Evolutionary conservation across 1,140 invertebrate species (phyloP).

Genomic region (Andrena cerasifolii): DNA sequence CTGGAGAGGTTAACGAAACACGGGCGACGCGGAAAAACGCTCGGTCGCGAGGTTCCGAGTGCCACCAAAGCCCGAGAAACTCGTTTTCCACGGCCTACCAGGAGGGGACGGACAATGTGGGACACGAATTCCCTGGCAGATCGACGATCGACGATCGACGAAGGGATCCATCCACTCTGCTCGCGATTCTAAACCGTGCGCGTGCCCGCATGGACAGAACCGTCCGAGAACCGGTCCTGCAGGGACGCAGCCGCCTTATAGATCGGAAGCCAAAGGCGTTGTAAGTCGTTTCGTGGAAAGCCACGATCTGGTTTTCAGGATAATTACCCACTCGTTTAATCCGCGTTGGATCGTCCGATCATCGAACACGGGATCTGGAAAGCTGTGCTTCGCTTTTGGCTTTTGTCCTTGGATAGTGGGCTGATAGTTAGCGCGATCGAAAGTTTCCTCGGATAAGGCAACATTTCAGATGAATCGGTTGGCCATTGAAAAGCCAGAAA

Average conservation of each 20-base stretch:
- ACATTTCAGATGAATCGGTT: too few species aligned
- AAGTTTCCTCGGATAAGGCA: too few species aligned
- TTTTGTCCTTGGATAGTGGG: too few species aligned
- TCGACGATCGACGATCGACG: conserved; percentile 17
- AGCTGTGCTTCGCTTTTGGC: too few species aligned
- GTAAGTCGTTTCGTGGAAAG: conserved; percentile 43
- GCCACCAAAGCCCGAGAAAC: conserved; percentile 19
- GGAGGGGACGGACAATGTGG: not conserved
- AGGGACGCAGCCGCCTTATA: conserved; percentile 36
- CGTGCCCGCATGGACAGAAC: not conserved
- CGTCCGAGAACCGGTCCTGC: conserved; percentile 54
- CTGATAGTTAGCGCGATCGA: too few species aligned
- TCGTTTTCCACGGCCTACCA: not conserved
- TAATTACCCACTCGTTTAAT: not conserved
- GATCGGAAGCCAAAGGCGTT: conserved; percentile 24
- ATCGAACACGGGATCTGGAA: not conserved
- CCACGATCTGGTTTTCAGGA: conserved; percentile 19
- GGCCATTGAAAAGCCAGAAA: too few species aligned
- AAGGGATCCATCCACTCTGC: not conserved
- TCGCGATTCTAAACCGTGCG: not conserved
- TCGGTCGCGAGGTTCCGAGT: not conserved
- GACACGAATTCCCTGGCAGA: conserved; percentile 28
- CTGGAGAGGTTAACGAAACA: not conserved
- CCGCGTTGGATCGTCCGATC: not conserved
- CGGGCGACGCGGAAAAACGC: not conserved